Evolutionary conservation across 2,888 invertebrate genomes (phyloP).

Genomic region (Marronus borbonicus): DNA sequence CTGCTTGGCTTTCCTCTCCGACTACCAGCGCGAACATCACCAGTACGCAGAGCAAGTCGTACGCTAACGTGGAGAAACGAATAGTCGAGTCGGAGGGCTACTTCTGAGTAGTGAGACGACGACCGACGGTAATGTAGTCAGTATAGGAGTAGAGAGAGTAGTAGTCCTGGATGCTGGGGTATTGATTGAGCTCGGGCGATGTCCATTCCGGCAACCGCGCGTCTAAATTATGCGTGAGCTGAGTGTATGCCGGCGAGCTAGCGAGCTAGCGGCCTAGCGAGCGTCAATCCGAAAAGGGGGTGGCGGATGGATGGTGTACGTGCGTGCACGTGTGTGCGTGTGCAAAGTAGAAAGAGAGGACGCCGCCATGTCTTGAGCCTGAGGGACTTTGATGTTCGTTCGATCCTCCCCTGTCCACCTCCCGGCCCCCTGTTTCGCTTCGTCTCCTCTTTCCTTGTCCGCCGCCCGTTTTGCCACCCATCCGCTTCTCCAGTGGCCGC

Average conservation of each 20-base stretch:
- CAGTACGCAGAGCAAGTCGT: neutral
- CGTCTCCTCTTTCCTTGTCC: constrained; percentile 28
- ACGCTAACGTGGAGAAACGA: neutral
- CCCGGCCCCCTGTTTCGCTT: constrained; percentile 55
- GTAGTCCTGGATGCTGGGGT: constrained; percentile 68
- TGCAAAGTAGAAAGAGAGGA: constrained; percentile 43
- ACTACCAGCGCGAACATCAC: neutral
- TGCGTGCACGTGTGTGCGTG: constrained; percentile 42
- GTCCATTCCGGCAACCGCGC: constrained; percentile 71
- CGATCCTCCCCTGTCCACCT: constrained; percentile 57
- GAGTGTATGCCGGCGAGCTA: constrained; percentile 65
- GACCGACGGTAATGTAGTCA: constrained; percentile 51
- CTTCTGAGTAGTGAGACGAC: constrained; percentile 40
- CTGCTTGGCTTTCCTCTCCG: neutral
- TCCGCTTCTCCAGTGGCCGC: constrained; percentile 54
- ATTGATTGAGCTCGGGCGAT: constrained; percentile 70
- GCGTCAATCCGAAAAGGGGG: constrained; percentile 53
- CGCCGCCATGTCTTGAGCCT: constrained; percentile 53
- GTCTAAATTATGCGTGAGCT: constrained; percentile 71
- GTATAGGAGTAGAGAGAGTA: constrained; percentile 16
- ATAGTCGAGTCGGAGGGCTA: constrained; percentile 5
- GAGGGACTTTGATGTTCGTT: constrained; percentile 65
- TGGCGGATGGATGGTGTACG: constrained; percentile 20
- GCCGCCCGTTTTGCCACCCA: constrained; percentile 40
- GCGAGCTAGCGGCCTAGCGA: constrained; percentile 9